Evolutionary conservation across 2,888 invertebrate genomes (phyloP).

Genomic region (Coleophora flavipennella): DNA sequence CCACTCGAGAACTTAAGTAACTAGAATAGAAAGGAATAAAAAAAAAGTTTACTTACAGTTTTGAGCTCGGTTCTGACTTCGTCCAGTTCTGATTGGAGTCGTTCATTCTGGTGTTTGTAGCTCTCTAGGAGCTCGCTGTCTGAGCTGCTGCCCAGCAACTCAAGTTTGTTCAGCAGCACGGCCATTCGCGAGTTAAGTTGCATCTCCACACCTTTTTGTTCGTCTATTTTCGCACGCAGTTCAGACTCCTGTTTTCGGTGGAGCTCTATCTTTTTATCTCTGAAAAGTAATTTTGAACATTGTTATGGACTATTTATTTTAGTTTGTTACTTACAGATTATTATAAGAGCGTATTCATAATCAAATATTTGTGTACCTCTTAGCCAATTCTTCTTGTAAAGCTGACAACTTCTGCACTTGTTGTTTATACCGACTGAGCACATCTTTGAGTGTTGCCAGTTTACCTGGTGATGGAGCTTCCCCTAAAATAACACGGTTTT

Average conservation of each 20-base stretch:
- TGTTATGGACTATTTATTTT: too few species aligned
- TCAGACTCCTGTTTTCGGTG: conserved; percentile 57
- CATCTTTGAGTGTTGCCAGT: conserved; percentile 53
- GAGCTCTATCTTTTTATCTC: conserved; percentile 55
- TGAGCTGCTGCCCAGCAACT: conserved; percentile 37
- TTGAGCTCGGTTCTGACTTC: conserved; percentile 48
- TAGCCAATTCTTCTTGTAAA: conserved; percentile 52
- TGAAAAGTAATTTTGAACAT: conserved; percentile 14
- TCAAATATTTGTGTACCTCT: conserved; percentile 32
- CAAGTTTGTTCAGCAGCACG: conserved; percentile 50
- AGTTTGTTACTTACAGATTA: too few species aligned
- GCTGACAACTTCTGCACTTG: conserved; percentile 47
- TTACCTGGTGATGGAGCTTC: conserved; percentile 58
- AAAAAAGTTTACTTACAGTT: conserved; percentile 23
- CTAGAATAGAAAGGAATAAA: too few species aligned
- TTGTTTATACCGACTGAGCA: conserved; percentile 49
- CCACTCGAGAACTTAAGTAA: too few species aligned
- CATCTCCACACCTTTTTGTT: conserved; percentile 52
- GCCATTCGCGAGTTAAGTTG: conserved; percentile 52
- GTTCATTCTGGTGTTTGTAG: conserved; percentile 48
- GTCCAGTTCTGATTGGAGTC: conserved; percentile 41
- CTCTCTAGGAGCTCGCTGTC: conserved; percentile 43
- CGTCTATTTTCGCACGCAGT: conserved; percentile 45
- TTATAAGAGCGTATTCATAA: too few species aligned
- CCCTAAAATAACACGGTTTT: conserved; percentile 22